Conservation (phyloP, 2,113 vertebrate genomes). For the Lanius ludovicianus region DNA sequence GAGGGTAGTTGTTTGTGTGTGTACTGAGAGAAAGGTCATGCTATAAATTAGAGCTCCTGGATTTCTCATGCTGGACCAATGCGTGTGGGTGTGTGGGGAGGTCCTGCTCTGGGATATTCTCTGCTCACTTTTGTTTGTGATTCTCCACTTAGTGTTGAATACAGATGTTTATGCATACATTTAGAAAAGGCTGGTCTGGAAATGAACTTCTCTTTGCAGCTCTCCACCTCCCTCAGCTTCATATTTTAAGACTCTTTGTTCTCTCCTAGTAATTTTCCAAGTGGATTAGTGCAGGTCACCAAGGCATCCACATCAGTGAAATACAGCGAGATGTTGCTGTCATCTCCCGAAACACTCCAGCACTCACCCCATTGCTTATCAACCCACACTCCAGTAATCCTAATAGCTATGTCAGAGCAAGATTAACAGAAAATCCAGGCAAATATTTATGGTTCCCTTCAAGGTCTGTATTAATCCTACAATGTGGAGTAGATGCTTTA, state of each 20-base stretch:
- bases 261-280: constrained; percentile 11
- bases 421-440: constrained; percentile 37
- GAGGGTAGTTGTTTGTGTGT: not conserved
- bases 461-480: not conserved
- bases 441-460: constrained; percentile 38
- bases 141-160: not conserved
- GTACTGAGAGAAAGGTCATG: not conserved
- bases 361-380: not conserved
- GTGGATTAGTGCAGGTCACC: constrained; percentile 27
- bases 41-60: not conserved
- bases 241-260: not conserved
- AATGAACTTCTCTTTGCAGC: not conserved
- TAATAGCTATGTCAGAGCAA: constrained; percentile 28
- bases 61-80: not conserved
- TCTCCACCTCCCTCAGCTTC: not conserved
- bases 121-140: not conserved
- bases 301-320: constrained; percentile 24
- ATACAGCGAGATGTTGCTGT: not conserved
- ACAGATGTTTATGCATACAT: not conserved
- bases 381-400: constrained; percentile 24
- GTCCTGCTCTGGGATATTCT: not conserved
- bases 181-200: constrained; percentile 2
- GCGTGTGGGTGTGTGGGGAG: not conserved
- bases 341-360: constrained; percentile 2
- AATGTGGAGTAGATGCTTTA: not conserved